A percentile compares a stretch with the other conserved stretches of the same genome.
These are phyloP conservation scores for Camarhynchus parvulus DNA, from an alignment of 2,113 vertebrate genomes.

Conservation along the genomic window DNA sequence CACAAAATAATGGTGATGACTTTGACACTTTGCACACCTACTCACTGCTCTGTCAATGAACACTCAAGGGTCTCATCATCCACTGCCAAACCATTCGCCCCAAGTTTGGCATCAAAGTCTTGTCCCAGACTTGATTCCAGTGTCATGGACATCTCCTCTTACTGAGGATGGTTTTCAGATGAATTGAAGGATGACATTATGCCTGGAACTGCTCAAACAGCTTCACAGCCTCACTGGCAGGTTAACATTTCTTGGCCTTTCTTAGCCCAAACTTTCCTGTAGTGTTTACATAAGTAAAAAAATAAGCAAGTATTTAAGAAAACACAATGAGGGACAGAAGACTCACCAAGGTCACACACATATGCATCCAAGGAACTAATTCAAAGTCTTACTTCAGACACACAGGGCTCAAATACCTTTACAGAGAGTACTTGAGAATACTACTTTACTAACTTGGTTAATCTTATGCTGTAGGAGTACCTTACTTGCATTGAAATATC, in stretches of 20 bases:
- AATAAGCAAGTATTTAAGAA: neutral
- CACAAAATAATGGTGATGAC: neutral
- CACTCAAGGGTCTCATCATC: neutral
- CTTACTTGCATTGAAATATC: neutral
- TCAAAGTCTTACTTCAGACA: neutral
- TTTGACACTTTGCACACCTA: neutral
- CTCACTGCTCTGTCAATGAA: neutral
- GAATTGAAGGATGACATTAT: neutral
- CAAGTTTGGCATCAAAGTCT: neutral
- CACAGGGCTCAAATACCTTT: neutral
- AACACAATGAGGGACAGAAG: neutral
- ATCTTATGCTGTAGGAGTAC: neutral
- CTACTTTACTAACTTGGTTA: neutral
- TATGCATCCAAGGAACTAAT: neutral
- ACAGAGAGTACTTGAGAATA: neutral
- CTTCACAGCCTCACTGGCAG: neutral
- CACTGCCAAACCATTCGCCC: neutral
- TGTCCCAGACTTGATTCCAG: neutral
- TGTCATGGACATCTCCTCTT: fast-evolving
- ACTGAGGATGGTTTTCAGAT: neutral
- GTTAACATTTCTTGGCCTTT: neutral
- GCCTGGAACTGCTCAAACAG: neutral
- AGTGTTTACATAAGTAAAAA: neutral
- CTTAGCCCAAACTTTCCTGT: neutral
- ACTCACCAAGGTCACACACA: neutral